These are phyloP conservation scores for Cinara cedri DNA, from an alignment of 2,888 invertebrate species.

Conservation along the genomic window DNA sequence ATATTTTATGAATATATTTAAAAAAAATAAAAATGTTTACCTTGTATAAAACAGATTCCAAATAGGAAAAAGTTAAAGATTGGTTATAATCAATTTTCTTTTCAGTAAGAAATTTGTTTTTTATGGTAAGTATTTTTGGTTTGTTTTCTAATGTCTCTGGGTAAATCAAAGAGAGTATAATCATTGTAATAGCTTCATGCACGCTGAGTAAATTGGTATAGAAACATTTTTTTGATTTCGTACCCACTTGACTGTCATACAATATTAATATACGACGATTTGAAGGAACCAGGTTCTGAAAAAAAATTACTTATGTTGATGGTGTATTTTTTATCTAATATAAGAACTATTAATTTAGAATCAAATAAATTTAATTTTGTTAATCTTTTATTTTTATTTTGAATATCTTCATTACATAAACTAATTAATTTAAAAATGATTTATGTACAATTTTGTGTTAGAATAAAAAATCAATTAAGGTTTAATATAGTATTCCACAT, in stretches of 20 bases:
- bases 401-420: too few relatives aligned
- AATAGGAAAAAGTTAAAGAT: constrained; percentile 13
- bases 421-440: too few relatives aligned
- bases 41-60: constrained; percentile 23
- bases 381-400: neutral
- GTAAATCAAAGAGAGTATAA: constrained; percentile 52
- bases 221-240: constrained; percentile 32
- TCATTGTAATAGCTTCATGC: constrained; percentile 56
- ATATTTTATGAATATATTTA: too few relatives aligned
- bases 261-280: constrained; percentile 51
- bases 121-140: constrained; percentile 14
- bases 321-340: too few relatives aligned
- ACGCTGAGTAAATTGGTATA: constrained; percentile 25
- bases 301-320: neutral
- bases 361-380: too few relatives aligned
- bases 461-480: too few relatives aligned
- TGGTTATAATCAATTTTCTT: constrained; percentile 16
- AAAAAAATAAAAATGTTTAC: neutral
- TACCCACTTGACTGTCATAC: constrained; percentile 35
- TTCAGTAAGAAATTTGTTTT: neutral
- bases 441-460: too few relatives aligned
- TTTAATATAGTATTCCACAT: too few relatives aligned
- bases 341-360: too few relatives aligned
- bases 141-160: constrained; percentile 48
- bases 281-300: constrained; percentile 47